phyloP scores from a whole-genome alignment of 2,888 invertebrate species.

The Harmothoe impar region DNA sequence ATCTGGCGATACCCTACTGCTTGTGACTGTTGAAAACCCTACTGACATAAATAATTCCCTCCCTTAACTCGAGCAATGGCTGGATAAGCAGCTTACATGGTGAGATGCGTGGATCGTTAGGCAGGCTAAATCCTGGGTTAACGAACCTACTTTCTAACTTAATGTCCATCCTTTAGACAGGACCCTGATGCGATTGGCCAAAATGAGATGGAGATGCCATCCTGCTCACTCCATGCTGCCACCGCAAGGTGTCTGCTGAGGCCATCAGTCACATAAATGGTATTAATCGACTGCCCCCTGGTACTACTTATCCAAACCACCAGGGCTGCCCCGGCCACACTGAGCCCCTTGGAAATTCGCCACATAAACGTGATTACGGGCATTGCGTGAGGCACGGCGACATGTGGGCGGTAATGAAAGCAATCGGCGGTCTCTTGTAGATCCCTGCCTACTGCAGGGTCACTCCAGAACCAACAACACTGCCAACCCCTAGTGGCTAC shows the following conservation, averaged over 20 bases:
- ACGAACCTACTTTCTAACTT: slow-evolving; percentile 9
- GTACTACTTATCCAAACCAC: not conserved
- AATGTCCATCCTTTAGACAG: not conserved
- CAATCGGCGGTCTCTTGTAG: too few relatives aligned
- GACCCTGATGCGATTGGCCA: not conserved
- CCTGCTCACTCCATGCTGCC: not conserved
- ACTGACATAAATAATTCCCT: too few relatives aligned
- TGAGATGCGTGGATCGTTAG: not conserved
- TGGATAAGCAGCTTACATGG: not conserved
- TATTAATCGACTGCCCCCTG: slow-evolving; percentile 13
- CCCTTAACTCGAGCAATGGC: too few relatives aligned
- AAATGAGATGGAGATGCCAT: not conserved
- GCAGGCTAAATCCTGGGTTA: not conserved
- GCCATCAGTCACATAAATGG: slow-evolving; percentile 29
- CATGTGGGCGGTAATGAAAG: too few relatives aligned
- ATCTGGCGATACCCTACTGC: too few relatives aligned
- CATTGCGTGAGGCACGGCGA: not conserved
- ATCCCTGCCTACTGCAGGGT: too few relatives aligned
- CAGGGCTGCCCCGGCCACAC: not conserved
- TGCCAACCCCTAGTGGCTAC: not conserved
- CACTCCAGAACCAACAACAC: not conserved
- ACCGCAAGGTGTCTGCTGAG: not conserved
- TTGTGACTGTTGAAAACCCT: too few relatives aligned
- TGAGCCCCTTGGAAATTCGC: not conserved
- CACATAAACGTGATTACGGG: not conserved